Percentiles rank a stretch among this genome's conserved stretches.
phyloP scores from a whole-genome alignment of 2,888 invertebrate species.

The Eupithecia inturbata region DNA sequence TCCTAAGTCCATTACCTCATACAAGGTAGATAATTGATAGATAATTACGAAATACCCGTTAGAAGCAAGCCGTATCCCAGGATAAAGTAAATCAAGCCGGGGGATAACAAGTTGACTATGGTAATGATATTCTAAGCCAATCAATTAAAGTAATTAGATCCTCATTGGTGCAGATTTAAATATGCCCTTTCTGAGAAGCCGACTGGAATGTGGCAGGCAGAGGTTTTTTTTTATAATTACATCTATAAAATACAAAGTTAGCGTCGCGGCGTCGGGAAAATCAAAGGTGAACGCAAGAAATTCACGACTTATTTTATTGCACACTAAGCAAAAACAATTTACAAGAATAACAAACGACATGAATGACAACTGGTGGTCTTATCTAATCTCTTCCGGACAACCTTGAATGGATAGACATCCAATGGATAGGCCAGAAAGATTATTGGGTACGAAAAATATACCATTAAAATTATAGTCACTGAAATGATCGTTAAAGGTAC shows the following conservation, averaged over 20 bases:
- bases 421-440: neutral
- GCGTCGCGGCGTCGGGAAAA: neutral
- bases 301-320: no score
- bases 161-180: constrained; percentile 16
- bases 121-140: constrained; percentile 11
- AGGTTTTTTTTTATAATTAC: constrained; percentile 11
- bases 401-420: neutral
- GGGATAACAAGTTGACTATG: neutral
- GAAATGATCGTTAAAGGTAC: neutral
- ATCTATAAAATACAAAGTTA: neutral
- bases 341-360: neutral
- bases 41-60: neutral
- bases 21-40: constrained; percentile 5
- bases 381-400: neutral
- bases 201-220: neutral
- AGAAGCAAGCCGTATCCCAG: neutral
- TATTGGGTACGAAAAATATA: neutral
- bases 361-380: neutral
- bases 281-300: neutral
- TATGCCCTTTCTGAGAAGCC: neutral
- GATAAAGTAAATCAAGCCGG: no score
- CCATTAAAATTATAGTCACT: neutral
- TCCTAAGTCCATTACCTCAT: neutral
- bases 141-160: constrained; percentile 24
- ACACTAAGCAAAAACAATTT: neutral